Percentiles rank a stretch among this genome's conserved stretches.
These are phyloP conservation scores for Carassius carassius DNA, from an alignment of 2,113 vertebrate genomes.

Conservation along the genomic window DNA sequence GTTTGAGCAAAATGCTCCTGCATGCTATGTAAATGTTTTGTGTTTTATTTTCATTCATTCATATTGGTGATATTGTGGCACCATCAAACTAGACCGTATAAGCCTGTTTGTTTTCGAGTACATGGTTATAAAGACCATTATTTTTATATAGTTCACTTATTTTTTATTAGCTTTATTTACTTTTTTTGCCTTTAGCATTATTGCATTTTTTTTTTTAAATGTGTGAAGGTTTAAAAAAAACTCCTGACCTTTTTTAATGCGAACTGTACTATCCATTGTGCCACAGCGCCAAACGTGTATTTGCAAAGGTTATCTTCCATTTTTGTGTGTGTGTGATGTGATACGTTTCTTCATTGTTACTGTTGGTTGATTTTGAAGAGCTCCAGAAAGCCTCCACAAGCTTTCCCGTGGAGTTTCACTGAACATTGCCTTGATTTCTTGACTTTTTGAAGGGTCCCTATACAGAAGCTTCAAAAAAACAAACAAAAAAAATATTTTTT, in stretches of 20 bases:
- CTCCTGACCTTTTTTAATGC: conserved; percentile 12
- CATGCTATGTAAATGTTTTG: conserved; percentile 81
- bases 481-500: conserved; percentile 93
- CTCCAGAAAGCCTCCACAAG: conserved; percentile 80
- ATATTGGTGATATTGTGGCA: conserved; percentile 77
- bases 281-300: conserved; percentile 53
- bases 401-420: conserved; percentile 84
- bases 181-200: conserved; percentile 24
- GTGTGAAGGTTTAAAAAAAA: conserved; percentile 14
- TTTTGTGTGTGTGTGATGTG: conserved; percentile 64
- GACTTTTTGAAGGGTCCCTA: conserved; percentile 87
- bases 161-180: background rate
- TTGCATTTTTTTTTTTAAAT: conserved; percentile 35
- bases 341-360: conserved; percentile 75
- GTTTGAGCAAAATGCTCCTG: conserved; percentile 79
- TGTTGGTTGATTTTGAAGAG: conserved; percentile 78
- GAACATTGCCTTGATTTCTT: conserved; percentile 95
- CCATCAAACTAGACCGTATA: conserved; percentile 70
- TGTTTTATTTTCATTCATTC: conserved; percentile 73
- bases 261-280: conserved; percentile 48
- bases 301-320: conserved; percentile 54
- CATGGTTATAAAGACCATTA: conserved; percentile 32
- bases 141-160: conserved; percentile 31
- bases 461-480: conserved; percentile 82
- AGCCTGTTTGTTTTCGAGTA: conserved; percentile 34